Conservation (phyloP, 2,113 vertebrate species). For the Suncus etruscus region DNA sequence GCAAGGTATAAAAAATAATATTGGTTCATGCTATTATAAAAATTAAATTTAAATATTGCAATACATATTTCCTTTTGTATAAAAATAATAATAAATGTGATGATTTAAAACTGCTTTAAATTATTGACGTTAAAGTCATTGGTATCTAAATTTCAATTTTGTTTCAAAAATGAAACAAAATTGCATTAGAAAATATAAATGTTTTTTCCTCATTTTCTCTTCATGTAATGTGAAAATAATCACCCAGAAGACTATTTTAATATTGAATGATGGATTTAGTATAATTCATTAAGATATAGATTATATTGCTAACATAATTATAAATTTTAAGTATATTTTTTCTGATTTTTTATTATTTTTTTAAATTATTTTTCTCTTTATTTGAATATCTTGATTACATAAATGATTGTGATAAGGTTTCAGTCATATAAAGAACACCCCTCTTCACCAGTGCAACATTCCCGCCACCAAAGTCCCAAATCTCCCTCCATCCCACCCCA, state of each 20-base stretch:
- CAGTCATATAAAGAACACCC: too few species aligned
- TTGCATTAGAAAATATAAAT: background rate
- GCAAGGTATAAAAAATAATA: too few species aligned
- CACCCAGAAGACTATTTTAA: background rate
- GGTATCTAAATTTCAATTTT: constrained; percentile 7
- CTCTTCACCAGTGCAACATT: too few species aligned
- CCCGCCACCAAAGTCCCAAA: too few species aligned
- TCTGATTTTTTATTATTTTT: too few species aligned
- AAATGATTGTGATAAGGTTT: too few species aligned
- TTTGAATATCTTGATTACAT: too few species aligned
- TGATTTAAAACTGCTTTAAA: constrained; percentile 16
- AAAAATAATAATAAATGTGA: background rate
- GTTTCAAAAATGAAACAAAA: background rate
- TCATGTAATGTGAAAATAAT: background rate
- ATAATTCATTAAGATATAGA: background rate
- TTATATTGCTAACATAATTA: background rate
- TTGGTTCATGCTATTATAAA: too few species aligned
- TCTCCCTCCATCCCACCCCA: too few species aligned
- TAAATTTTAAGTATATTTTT: background rate
- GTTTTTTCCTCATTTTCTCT: background rate
- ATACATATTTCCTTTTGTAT: background rate
- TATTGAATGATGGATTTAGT: background rate
- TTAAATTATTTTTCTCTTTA: too few species aligned
- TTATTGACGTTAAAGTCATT: background rate
- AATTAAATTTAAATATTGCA: too few species aligned